Evolutionary conservation across 2,888 invertebrate species (phyloP).

Genomic region (Polymixis flavicincta): DNA sequence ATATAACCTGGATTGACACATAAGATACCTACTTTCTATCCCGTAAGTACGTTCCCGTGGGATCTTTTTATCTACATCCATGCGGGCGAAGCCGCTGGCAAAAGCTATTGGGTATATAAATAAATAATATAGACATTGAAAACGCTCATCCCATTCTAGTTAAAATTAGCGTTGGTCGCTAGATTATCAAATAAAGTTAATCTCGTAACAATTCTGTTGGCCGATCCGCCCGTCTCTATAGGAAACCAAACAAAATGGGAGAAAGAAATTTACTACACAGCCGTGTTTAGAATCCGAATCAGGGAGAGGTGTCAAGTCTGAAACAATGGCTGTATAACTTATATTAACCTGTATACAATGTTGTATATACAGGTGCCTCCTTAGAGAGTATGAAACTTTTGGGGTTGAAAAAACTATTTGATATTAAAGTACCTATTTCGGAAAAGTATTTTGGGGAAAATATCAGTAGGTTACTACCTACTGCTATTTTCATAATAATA

Average conservation of each 20-base stretch:
- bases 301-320: constrained; percentile 50
- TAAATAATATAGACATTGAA: constrained; percentile 5
- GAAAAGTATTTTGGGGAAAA: background rate
- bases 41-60: no score
- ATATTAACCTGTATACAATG: constrained; percentile 19
- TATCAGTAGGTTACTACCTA: background rate
- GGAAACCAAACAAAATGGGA: constrained; percentile 61
- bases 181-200: constrained; percentile 61
- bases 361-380: constrained; percentile 6
- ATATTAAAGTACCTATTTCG: background rate
- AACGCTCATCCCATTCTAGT: background rate
- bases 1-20: no score
- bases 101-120: no score
- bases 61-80: no score
- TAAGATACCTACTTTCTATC: no score
- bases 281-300: constrained; percentile 65
- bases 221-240: constrained; percentile 50
- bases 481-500: no score
- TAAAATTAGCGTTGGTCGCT: constrained; percentile 41
- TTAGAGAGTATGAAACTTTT: constrained; percentile 6
- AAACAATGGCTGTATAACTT: constrained; percentile 43
- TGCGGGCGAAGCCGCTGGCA: no score
- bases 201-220: constrained; percentile 58
- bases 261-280: constrained; percentile 64
- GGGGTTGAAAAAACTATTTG: background rate